A percentile compares a stretch with the other conserved stretches of the same genome.
Conservation (phyloP, 2,888 invertebrate genomes). For the Apotomis turbidana region DNA sequence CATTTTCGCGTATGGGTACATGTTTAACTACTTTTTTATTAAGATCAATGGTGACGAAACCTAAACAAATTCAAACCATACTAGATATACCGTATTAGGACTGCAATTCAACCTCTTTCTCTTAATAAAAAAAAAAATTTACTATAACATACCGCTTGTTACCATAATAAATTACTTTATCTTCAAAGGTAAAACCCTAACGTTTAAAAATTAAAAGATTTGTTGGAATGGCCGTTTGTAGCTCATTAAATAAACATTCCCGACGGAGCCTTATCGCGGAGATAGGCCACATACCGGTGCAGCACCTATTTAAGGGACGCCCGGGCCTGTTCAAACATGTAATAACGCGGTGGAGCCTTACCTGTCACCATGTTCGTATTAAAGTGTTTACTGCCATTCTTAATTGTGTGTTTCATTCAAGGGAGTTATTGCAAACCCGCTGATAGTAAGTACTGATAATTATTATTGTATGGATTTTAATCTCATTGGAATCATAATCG, state of each 20-base stretch:
- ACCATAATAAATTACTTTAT: neutral
- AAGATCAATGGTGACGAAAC: too few relatives aligned
- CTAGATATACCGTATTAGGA: too few relatives aligned
- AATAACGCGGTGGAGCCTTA: constrained; percentile 56
- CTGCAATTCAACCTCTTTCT: too few relatives aligned
- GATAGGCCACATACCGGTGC: constrained; percentile 66
- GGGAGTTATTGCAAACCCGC: constrained; percentile 64
- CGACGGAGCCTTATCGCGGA: constrained; percentile 70
- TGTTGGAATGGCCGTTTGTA: constrained; percentile 61
- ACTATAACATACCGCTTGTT: neutral
- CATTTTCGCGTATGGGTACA: too few relatives aligned
- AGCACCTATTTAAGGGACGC: constrained; percentile 68
- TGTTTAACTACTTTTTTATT: too few relatives aligned
- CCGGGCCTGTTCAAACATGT: constrained; percentile 67
- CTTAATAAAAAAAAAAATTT: too few relatives aligned
- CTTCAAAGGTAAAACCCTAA: constrained; percentile 33
- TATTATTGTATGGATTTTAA: neutral
- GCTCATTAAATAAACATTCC: constrained; percentile 81
- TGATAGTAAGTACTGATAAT: constrained; percentile 62
- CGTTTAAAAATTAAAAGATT: constrained; percentile 60
- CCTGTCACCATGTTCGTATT: constrained; percentile 59
- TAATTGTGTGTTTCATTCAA: constrained; percentile 59
- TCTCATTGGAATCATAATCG: constrained; percentile 9
- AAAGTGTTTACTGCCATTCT: constrained; percentile 55
- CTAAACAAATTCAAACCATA: too few relatives aligned